Evolutionary conservation across 2,113 vertebrate genomes (phyloP), one percentile per base, ranked within the genome.

Genomic region (Eurystomus gularis): DNA sequence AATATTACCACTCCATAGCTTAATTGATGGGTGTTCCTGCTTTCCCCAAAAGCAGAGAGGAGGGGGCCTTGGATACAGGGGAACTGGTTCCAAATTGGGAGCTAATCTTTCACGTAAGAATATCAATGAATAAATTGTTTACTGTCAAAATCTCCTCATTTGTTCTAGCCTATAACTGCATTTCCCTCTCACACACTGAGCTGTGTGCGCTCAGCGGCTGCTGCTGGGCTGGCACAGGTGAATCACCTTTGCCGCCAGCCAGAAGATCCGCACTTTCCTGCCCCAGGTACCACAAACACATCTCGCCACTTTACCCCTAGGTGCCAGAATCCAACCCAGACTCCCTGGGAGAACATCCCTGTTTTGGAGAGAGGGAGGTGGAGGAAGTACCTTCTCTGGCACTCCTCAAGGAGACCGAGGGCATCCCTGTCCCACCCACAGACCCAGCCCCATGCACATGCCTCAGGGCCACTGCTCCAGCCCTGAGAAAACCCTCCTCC

Each of bases 351-450:
- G 55, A 72, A 61, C 3, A 72, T 52, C 14, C 17, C 35, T 21
- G 39, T 35, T 85, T 37, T 57, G 39, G 65, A 69, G 48, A 48
- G 51, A 25, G 23, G 12, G 17, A 39, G 18, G 39, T 7, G 13
- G 19, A 69, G 29, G n/a, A 48, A n/a, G 28, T 33, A 20, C 7
- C 37, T 89, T 25, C 37, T 37, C 9, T 11, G 42, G 35, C 4
- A 2, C 9, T 40, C 15, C 28, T 33, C 1, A 0, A 3, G 1
- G 2, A 78, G 37, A 8, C 21, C 18, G 11, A 24, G 26, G 44
- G 21, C 42, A 6, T 15, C 17, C 1, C 31, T 0, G 0, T 42
- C 42, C 42, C 44, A 8, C 17, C 40, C 10, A 5, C 13, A 0
- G 25, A 14, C 28, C 4, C 42, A 57, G 40, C 15, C 35, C 23